Evolutionary conservation across 2,113 vertebrate species (phyloP).

Genomic region (Ascaphus truei): DNA sequence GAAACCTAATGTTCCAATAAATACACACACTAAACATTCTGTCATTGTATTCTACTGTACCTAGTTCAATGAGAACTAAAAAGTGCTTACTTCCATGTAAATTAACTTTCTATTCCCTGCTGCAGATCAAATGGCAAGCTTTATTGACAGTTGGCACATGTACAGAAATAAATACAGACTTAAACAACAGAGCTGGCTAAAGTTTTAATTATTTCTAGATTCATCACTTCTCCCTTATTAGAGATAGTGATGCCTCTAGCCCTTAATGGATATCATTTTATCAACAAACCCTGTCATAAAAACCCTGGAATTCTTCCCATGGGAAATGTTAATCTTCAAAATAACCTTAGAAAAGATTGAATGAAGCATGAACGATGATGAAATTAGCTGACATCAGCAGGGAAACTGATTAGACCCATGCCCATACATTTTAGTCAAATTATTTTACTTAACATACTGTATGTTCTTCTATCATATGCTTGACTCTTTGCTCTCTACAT

Average conservation of each 20-base stretch:
- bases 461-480: conserved; percentile 1
- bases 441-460: conserved; percentile 21
- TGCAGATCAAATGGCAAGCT: conserved; percentile 26
- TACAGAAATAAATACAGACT: conserved; percentile 33
- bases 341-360: conserved; percentile 36
- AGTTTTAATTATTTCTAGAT: conserved; percentile 34
- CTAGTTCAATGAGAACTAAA: conserved; percentile 16
- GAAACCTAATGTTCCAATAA: too few relatives aligned
- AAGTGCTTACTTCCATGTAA: conserved; percentile 32
- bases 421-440: conserved; percentile 21
- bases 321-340: conserved; percentile 35
- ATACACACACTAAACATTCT: too few relatives aligned
- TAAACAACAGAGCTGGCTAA: conserved; percentile 31
- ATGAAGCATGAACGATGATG: conserved; percentile 23
- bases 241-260: conserved; percentile 30
- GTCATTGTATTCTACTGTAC: too few relatives aligned
- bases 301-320: conserved; percentile 32
- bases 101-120: conserved; percentile 12
- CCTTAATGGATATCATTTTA: conserved; percentile 34
- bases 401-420: conserved; percentile 24
- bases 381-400: conserved; percentile 31
- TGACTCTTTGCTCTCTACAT: too few relatives aligned
- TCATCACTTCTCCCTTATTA: conserved; percentile 29
- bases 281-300: conserved; percentile 32
- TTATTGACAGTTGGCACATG: conserved; percentile 31